phyloP scores from a whole-genome alignment of 1,140 invertebrate species.

The Aphidius ervi region DNA sequence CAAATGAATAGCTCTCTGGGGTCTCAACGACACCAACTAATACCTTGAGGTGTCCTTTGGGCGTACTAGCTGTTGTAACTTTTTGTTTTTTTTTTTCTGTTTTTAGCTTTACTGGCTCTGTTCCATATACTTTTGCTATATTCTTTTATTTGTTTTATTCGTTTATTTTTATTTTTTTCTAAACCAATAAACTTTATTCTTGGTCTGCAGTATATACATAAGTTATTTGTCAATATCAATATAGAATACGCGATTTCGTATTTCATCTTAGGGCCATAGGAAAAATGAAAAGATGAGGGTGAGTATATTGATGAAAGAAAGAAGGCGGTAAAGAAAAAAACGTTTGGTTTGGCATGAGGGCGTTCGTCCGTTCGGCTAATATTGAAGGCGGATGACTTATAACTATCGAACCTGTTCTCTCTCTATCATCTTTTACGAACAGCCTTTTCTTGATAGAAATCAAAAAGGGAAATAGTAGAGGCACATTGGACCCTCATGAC shows the following conservation, averaged over 20 bases:
- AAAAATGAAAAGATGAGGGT: constrained; percentile 5
- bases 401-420: constrained; percentile 17
- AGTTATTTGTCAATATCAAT: constrained; percentile 28
- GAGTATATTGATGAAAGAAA: constrained; percentile 3
- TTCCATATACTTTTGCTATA: neutral
- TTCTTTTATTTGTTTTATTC: neutral
- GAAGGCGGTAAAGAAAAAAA: constrained; percentile 9
- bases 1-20: constrained; percentile 37
- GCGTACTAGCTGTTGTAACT: neutral
- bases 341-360: neutral
- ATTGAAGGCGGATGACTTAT: constrained; percentile 32
- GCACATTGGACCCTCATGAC: constrained; percentile 1
- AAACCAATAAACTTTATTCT: constrained; percentile 5
- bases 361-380: constrained; percentile 26
- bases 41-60: constrained; percentile 17
- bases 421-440: constrained; percentile 1
- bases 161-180: constrained; percentile 1
- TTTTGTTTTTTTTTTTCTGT: neutral
- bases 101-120: neutral
- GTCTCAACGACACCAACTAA: constrained; percentile 23
- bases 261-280: constrained; percentile 2
- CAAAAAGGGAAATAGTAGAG: constrained; percentile 11
- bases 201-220: constrained; percentile 12
- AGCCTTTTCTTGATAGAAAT: constrained; percentile 11
- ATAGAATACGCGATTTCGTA: constrained; percentile 17